These are phyloP conservation scores for Drosophila pachea DNA, from an alignment of 1,140 invertebrate genomes.

Conservation along the genomic window DNA sequence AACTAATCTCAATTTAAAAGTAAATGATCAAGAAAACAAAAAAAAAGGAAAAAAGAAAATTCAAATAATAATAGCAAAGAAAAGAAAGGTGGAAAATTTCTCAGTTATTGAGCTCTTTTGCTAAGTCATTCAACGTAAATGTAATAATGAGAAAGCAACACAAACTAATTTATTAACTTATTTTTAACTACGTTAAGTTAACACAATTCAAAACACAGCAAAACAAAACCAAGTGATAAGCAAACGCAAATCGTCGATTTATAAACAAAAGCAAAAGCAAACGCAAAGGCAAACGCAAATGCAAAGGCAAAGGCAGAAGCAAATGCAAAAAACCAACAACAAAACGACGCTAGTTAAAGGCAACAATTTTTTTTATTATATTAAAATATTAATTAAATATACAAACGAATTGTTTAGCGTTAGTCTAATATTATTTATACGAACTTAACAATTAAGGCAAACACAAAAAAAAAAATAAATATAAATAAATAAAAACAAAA, in stretches of 20 bases:
- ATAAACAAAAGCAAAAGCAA: no score
- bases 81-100: constrained; percentile 19
- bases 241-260: constrained; percentile 39
- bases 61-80: no score
- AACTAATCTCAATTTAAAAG: constrained; percentile 2
- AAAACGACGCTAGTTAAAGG: constrained; percentile 31
- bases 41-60: no score
- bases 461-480: no score
- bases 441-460: neutral
- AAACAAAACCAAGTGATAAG: constrained; percentile 59
- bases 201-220: constrained; percentile 38
- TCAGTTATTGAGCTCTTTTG: constrained; percentile 52
- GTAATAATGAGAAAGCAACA: constrained; percentile 74
- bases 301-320: no score
- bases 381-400: constrained; percentile 11
- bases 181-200: constrained; percentile 40
- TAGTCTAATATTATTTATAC: constrained; percentile 51
- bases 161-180: constrained; percentile 69
- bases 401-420: constrained; percentile 46
- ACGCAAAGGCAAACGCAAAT: no score
- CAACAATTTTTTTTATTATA: constrained; percentile 49
- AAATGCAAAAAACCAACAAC: constrained; percentile 11
- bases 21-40: no score
- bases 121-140: constrained; percentile 66
- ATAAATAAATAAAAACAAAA: constrained; percentile 42